These are phyloP conservation scores for Protosalanx chinensis DNA, from an alignment of 2,797 vertebrate genomes.

Conservation along the genomic window DNA sequence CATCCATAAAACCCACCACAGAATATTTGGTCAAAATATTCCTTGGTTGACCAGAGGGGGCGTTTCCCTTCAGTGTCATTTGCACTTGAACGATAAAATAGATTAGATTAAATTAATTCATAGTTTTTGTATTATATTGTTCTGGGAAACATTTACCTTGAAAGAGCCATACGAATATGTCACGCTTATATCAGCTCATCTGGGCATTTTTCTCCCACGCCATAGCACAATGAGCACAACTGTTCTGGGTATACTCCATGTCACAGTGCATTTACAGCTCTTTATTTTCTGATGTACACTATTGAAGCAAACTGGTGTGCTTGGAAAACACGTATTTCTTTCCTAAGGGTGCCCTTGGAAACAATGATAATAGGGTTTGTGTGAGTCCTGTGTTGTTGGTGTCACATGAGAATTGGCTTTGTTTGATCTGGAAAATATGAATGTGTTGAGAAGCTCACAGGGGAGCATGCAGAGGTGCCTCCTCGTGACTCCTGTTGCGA, in stretches of 20 bases:
- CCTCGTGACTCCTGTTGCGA: slow-evolving; percentile 4
- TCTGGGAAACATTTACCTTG: neutral
- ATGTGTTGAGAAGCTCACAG: slow-evolving; percentile 39
- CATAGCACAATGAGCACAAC: neutral
- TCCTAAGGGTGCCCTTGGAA: slow-evolving; percentile 74
- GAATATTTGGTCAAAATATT: neutral
- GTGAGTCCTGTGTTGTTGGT: slow-evolving; percentile 75
- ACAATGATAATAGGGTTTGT: slow-evolving; percentile 79
- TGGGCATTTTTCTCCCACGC: neutral
- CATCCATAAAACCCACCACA: no score
- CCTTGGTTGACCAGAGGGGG: neutral
- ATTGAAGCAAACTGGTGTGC: slow-evolving; percentile 80
- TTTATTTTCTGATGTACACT: slow-evolving; percentile 62
- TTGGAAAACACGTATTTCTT: slow-evolving; percentile 67
- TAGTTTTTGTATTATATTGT: neutral
- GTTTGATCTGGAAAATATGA: slow-evolving; percentile 80
- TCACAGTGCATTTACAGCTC: slow-evolving; percentile 77
- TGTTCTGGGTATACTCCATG: slow-evolving; percentile 67
- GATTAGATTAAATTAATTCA: neutral
- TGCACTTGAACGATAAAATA: neutral
- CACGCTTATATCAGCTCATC: neutral
- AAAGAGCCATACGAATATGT: neutral
- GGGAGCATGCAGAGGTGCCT: slow-evolving; percentile 5
- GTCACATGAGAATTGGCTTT: slow-evolving; percentile 77
- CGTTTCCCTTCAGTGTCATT: neutral